Evolutionary conservation across 2,113 vertebrate species (phyloP), one percentile per base, ranked within the genome.

Genomic region (Pandion haliaetus): DNA sequence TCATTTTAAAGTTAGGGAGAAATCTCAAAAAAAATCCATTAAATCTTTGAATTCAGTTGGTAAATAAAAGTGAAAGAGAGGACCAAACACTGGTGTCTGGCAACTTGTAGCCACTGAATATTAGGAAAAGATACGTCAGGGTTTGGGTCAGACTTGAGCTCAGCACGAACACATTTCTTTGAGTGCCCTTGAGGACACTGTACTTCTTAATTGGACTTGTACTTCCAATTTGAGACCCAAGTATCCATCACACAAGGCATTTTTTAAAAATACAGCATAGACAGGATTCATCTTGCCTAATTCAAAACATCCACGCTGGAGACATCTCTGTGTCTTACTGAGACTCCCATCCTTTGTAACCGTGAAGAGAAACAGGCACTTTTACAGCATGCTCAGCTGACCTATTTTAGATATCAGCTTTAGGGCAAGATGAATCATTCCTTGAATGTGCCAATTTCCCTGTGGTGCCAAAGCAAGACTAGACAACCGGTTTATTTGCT

Each of bases 361-460:
- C 12, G 1, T 50, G 87, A 91, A 87, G 89, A 86, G 91, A 91
- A 96, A 72, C 78, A 93, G 91, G 84, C 91, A 40, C 70, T 96
- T 92, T 21, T 58, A 93, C 87, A 93, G 78, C 26, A 1, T 1
- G 5, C 85, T 94, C 95, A 88, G 88, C 70, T 96, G 96, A 97
- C 93, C 94, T 90, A 57, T 86, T 97, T 96, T 42, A 92, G 93
- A 80, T 94, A 95, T 65, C 62, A n/a, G 93, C 93, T 95, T 89
- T 54, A 90, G 96, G 96, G 96, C 70, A 85, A 93, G 93, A 96
- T 96, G 95, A 97, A 94, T 97, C 96, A 96, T 86, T 87, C 87
- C 74, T 93, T 40, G 58, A 54, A 90, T 16, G 66, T 94, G 96
- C 96, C 95, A 96, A 62, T 94, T 93, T 91, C 85, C 90, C 71